phyloP scores from a whole-genome alignment of 2,888 invertebrate species.

The Dasysyrphus albostriatus region DNA sequence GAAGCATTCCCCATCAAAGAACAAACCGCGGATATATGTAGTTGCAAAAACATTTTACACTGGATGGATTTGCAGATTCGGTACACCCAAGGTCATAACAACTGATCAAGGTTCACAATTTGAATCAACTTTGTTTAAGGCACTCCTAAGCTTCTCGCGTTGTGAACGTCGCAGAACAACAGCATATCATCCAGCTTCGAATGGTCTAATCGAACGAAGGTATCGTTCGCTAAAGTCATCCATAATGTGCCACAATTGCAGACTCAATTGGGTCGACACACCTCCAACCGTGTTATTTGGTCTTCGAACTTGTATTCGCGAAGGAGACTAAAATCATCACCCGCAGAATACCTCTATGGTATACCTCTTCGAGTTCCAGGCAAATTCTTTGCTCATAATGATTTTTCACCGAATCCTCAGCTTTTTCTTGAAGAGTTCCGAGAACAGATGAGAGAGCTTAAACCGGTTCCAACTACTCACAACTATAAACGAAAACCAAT shows the following conservation, averaged over 20 bases:
- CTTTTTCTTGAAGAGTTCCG: no score
- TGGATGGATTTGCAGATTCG: constrained; percentile 83
- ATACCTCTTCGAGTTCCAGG: no score
- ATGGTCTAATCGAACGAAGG: constrained; percentile 82
- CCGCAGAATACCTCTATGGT: no score
- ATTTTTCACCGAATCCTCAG: no score
- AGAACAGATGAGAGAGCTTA: no score
- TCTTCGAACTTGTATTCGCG: no score
- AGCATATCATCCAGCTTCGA: constrained; percentile 80
- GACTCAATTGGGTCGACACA: constrained; percentile 16
- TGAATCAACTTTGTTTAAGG: constrained; percentile 79
- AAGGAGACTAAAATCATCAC: no score
- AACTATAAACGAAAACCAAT: no score
- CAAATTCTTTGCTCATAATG: no score
- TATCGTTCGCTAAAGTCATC: constrained; percentile 81
- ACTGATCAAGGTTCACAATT: constrained; percentile 82
- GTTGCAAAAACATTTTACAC: constrained; percentile 79
- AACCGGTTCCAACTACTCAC: no score
- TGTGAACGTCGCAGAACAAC: constrained; percentile 75
- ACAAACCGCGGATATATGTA: not conserved
- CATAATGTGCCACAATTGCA: constrained; percentile 22
- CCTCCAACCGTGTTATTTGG: not conserved
- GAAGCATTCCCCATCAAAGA: not conserved
- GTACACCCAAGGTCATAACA: constrained; percentile 81
- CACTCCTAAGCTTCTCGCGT: constrained; percentile 39